phyloP scores from a whole-genome alignment of 2,888 invertebrate genomes.

The Campoplex nolae region DNA sequence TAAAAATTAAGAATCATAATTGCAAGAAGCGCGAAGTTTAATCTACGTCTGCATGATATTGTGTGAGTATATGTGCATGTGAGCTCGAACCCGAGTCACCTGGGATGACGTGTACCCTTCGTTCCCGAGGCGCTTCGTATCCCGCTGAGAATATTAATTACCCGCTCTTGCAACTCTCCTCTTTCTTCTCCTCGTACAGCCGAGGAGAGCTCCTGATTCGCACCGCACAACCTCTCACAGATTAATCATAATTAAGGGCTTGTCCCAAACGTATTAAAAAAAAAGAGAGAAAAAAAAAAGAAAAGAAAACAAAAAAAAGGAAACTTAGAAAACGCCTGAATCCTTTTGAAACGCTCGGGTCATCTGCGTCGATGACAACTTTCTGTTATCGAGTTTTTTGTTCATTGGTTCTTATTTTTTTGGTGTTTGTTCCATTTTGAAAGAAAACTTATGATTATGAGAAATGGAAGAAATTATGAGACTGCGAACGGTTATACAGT shows the following conservation, averaged over 20 bases:
- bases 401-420: not conserved
- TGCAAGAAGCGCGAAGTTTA: constrained; percentile 55
- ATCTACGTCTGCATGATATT: constrained; percentile 35
- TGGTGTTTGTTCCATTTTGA: not conserved
- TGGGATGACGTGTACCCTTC: constrained; percentile 74
- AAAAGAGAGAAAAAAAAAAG: not conserved
- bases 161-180: constrained; percentile 69
- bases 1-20: constrained; percentile 37
- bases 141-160: constrained; percentile 82
- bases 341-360: constrained; percentile 4
- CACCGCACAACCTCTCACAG: constrained; percentile 74
- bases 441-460: not conserved
- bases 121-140: constrained; percentile 71
- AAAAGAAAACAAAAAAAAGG: not conserved
- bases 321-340: not conserved
- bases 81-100: constrained; percentile 71
- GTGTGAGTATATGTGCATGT: not conserved
- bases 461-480: no score
- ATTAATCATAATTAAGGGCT: constrained; percentile 82
- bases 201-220: constrained; percentile 72
- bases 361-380: not conserved
- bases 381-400: not conserved
- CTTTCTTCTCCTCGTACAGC: constrained; percentile 29
- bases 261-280: constrained; percentile 31
- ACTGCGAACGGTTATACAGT: not conserved